These are phyloP conservation scores for Pseudanteris insignis DNA, from an alignment of 2,888 invertebrate species.

Conservation along the genomic window DNA sequence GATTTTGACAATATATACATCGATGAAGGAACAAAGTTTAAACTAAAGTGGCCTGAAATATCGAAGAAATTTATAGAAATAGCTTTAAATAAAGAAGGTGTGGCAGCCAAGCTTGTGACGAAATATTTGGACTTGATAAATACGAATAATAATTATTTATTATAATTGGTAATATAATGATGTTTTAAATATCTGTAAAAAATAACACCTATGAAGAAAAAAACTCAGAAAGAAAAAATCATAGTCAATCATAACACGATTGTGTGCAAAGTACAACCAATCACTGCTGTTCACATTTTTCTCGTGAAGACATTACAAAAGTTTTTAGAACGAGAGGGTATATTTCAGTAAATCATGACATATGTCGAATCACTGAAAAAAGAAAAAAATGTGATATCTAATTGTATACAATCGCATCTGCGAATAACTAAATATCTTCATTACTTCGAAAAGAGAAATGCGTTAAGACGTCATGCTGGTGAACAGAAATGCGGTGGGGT, in stretches of 20 bases:
- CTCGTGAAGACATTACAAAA: slow-evolving; percentile 10
- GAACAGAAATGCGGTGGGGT: no score
- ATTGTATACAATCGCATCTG: slow-evolving; percentile 32
- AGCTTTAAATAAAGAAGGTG: slow-evolving; percentile 3
- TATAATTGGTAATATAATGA: no score
- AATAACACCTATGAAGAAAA: slow-evolving; percentile 3
- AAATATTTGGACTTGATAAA: not conserved
- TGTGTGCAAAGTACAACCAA: not conserved
- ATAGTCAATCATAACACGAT: not conserved
- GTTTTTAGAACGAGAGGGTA: slow-evolving; percentile 26
- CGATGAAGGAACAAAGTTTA: not conserved
- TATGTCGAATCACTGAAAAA: slow-evolving; percentile 11
- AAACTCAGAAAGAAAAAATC: no score
- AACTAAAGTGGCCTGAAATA: slow-evolving; percentile 4
- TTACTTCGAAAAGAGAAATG: no score
- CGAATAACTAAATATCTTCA: no score
- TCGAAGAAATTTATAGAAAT: slow-evolving; percentile 5
- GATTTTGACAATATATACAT: slow-evolving; percentile 3
- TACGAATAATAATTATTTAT: no score
- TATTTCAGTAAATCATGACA: slow-evolving; percentile 17
- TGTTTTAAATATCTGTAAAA: no score
- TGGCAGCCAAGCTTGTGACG: not conserved
- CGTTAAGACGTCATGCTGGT: no score
- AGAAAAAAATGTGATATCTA: slow-evolving; percentile 18
- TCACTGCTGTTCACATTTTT: slow-evolving; percentile 2